Conservation (phyloP, 1,140 invertebrate species). For the Drosophila navojoa region DNA sequence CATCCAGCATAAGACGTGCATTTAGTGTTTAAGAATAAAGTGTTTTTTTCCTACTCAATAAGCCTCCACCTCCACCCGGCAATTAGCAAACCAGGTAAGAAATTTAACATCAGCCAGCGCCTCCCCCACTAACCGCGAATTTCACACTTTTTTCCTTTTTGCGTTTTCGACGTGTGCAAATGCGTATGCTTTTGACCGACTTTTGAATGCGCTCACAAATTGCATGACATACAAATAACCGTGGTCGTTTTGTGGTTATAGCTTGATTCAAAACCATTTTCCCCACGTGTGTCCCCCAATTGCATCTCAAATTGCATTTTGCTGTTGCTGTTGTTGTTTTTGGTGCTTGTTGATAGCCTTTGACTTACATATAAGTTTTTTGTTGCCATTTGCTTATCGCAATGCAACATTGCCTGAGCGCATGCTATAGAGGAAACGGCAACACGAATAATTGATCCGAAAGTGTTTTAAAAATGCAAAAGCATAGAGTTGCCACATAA, state of each 20-base stretch:
- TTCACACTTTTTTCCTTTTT: slow-evolving; percentile 9
- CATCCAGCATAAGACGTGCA: slow-evolving; percentile 24
- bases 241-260: slow-evolving; percentile 71
- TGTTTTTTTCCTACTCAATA: slow-evolving; percentile 41
- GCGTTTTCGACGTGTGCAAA: slow-evolving; percentile 30
- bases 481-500: slow-evolving; percentile 22
- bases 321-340: slow-evolving; percentile 24
- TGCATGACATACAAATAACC: slow-evolving; percentile 27
- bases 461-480: slow-evolving; percentile 23
- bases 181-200: slow-evolving; percentile 38
- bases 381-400: slow-evolving; percentile 33
- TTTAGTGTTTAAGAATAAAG: slow-evolving; percentile 67
- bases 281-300: slow-evolving; percentile 52
- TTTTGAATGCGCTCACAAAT: slow-evolving; percentile 31
- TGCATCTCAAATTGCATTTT: slow-evolving; percentile 26
- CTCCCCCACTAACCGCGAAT: slow-evolving; percentile 18
- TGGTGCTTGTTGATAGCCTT: slow-evolving; percentile 63
- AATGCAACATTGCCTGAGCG: slow-evolving; percentile 22
- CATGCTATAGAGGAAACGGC: slow-evolving; percentile 21
- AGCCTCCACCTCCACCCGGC: slow-evolving; percentile 39
- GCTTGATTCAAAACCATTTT: slow-evolving; percentile 41
- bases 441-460: slow-evolving; percentile 24
- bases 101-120: slow-evolving; percentile 8
- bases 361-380: slow-evolving; percentile 31
- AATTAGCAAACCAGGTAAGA: slow-evolving; percentile 53